A percentile compares a stretch with the other conserved stretches of the same genome.
phyloP scores from a whole-genome alignment of 2,797 vertebrate species.

The Astyanax mexicanus region DNA sequence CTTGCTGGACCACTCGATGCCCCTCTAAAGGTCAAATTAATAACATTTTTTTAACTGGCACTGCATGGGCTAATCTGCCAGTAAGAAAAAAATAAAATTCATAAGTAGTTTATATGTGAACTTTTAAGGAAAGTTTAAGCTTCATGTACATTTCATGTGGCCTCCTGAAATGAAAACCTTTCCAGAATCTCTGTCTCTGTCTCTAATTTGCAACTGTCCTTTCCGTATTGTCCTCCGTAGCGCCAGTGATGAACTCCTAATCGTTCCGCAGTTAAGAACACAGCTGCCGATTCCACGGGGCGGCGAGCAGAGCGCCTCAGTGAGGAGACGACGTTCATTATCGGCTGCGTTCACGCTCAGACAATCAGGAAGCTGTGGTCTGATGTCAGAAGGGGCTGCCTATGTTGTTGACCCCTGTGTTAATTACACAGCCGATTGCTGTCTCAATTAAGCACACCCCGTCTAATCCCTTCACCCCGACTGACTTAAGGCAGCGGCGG shows the following conservation, averaged over 20 bases:
- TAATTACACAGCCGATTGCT: slow-evolving; percentile 44
- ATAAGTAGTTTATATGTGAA: too few species aligned
- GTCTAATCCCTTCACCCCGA: slow-evolving; percentile 25
- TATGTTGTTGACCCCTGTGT: slow-evolving; percentile 34
- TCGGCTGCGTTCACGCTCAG: not conserved
- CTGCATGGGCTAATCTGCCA: too few species aligned
- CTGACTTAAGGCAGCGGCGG: slow-evolving; percentile 9
- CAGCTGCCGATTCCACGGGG: not conserved
- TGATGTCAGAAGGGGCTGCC: slow-evolving; percentile 15
- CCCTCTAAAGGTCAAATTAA: too few species aligned
- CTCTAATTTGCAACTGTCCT: not conserved
- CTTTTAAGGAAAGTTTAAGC: too few species aligned
- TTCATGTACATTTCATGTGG: too few species aligned
- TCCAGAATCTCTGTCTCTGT: too few species aligned
- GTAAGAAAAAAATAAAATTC: too few species aligned
- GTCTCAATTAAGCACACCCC: slow-evolving; percentile 28
- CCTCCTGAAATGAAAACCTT: too few species aligned
- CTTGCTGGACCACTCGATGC: too few species aligned
- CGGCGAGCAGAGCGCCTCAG: not conserved
- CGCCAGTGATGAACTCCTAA: not conserved
- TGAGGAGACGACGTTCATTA: not conserved
- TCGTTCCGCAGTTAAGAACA: not conserved
- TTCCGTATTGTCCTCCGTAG: not conserved
- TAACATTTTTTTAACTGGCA: too few species aligned
- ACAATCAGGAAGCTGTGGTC: not conserved